Percentiles rank a stretch among this genome's conserved stretches.
These are phyloP conservation scores for Lasioglossum figueresi DNA, from an alignment of 2,888 invertebrate genomes.

Conservation along the genomic window DNA sequence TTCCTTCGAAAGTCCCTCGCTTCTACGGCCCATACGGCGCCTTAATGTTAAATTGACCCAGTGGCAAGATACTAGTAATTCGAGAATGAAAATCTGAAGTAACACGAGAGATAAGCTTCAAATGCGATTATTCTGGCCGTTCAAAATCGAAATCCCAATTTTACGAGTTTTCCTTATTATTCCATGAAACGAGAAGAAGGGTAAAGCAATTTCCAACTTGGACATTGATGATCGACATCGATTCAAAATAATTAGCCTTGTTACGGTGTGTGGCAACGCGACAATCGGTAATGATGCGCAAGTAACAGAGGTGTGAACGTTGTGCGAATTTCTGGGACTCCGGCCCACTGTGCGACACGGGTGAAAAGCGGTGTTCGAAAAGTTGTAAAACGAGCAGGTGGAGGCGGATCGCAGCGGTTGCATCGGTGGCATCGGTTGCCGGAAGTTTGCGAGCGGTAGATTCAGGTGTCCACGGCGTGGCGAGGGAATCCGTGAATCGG, in stretches of 20 bases:
- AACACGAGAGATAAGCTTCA: not conserved
- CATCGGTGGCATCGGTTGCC: not conserved
- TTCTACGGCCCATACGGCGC: not conserved
- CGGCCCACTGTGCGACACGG: not conserved
- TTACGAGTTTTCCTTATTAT: not conserved
- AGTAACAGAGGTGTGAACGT: not conserved
- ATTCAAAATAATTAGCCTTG: not conserved
- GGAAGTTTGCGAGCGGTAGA: not conserved
- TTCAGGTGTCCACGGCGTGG: slow-evolving; percentile 34
- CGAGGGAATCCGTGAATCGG: slow-evolving; percentile 36
- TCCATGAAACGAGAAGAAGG: not conserved
- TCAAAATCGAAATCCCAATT: no score
- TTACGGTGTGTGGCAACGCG: no score
- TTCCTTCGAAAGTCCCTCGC: not conserved
- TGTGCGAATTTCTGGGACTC: not conserved
- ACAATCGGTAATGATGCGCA: not conserved
- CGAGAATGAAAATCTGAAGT: no score
- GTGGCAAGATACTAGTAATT: not conserved
- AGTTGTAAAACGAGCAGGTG: slow-evolving; percentile 6
- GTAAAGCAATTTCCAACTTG: not conserved
- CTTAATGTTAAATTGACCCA: not conserved
- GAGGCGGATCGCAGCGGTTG: not conserved
- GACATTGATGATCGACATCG: not conserved
- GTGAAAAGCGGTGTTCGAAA: not conserved
- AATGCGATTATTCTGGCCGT: not conserved